Evolutionary conservation across 1,140 invertebrate species (phyloP).

Genomic region (Solen grandis): DNA sequence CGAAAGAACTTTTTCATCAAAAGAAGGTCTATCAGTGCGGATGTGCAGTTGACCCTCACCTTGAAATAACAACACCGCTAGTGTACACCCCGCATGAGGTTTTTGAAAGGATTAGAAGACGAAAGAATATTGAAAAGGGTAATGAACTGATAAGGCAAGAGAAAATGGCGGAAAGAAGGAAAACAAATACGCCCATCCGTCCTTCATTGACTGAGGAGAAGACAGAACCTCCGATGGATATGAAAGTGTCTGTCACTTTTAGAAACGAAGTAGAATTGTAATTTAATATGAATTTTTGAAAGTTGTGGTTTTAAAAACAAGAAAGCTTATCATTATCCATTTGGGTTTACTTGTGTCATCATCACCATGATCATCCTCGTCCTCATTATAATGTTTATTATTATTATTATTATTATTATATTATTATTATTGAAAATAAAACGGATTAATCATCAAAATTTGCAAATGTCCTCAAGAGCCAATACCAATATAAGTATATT

Average conservation of each 20-base stretch:
- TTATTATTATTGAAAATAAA: too few relatives aligned
- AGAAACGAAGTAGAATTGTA: constrained; percentile 17
- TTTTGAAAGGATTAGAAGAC: constrained; percentile 31
- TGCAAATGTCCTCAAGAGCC: too few relatives aligned
- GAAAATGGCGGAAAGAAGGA: background rate
- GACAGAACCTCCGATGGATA: constrained; percentile 45
- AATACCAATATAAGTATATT: too few relatives aligned
- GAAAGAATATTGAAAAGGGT: constrained; percentile 29
- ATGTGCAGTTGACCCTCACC: constrained; percentile 31
- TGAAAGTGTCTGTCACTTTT: constrained; percentile 52
- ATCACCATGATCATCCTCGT: too few relatives aligned
- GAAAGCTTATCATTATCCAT: too few relatives aligned
- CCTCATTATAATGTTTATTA: too few relatives aligned
- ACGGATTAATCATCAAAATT: too few relatives aligned
- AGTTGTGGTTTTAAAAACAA: too few relatives aligned
- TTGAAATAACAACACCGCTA: constrained; percentile 43
- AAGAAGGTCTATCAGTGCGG: constrained; percentile 40
- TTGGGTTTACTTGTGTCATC: too few relatives aligned
- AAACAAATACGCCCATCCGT: background rate
- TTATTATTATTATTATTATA: too few relatives aligned
- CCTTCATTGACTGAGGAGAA: constrained; percentile 23
- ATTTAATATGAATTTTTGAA: too few relatives aligned
- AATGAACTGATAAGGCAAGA: constrained; percentile 17
- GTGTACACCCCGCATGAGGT: constrained; percentile 56
- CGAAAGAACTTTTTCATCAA: constrained; percentile 54